Evolutionary conservation across 2,888 invertebrate species (phyloP), one percentile per base, ranked within the genome.

Genomic region (Liposcelis brunnea): DNA sequence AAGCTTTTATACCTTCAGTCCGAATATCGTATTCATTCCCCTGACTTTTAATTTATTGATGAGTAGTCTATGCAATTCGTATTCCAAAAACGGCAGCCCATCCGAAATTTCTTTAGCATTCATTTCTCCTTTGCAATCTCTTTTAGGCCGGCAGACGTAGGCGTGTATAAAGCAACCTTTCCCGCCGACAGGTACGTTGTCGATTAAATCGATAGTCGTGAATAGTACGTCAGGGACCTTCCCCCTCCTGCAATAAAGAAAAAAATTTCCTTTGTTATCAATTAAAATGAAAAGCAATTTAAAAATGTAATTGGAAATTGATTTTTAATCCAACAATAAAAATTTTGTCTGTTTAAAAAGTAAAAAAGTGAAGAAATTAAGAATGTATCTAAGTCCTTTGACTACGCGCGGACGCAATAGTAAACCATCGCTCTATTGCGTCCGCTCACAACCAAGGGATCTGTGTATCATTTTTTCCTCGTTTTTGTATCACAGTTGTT

Each of bases 31-130:
- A 67, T 95, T 97, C 76, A 94, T 93, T 6, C 91, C 93, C 63
- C 87, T 87, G 51, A 93, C 83, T 62, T 85, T 78, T 2, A 95
- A 66, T 60, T 93, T 94, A 58, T 89, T 90, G 2, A 93, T 72
- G 32, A 95, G 66, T 52, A 93, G 74, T 49, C 87, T 77, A 63
- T 97, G 93, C 40, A 97, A 67, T 61, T 97, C 94, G 61, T 94
- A 95, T 62, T 97, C 95, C 45, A 95, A 64, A 67, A 95, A 95
- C 0, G 95, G 95, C 45, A 95, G 68, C 54, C 85, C 85, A 67
- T 95, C 87, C 1, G 93, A 93, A 48, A 97, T 86, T 66, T 95
- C 94, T 54, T 91, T 79, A 3, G 95, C 89, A 52, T 83, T 82
- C 1, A 80, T 70, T 64, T 93, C 93, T 0, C 85, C 81, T 10